These are phyloP conservation scores for Trinorchestia longiramus DNA, from an alignment of 1,140 invertebrate genomes.

Conservation along the genomic window DNA sequence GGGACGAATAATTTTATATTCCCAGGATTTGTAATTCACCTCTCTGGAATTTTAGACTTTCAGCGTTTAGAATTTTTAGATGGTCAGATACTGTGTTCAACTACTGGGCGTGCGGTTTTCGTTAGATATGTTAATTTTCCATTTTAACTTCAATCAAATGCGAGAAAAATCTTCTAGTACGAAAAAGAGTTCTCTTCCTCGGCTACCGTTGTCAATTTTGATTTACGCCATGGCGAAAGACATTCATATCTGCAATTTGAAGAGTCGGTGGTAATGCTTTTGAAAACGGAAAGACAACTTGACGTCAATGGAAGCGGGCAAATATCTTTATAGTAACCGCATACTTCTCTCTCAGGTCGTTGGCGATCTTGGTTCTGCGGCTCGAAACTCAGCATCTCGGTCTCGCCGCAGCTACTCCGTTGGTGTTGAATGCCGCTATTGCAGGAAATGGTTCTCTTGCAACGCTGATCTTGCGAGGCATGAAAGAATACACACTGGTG, in stretches of 20 bases:
- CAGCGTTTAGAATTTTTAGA: too few species aligned
- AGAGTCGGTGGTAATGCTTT: neutral
- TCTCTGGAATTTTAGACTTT: too few species aligned
- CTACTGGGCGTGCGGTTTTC: too few species aligned
- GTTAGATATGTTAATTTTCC: too few species aligned
- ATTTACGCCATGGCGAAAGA: too few species aligned
- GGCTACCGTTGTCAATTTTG: too few species aligned
- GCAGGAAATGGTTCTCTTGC: slow-evolving; percentile 41
- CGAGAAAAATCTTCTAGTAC: too few species aligned
- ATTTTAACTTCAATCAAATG: too few species aligned
- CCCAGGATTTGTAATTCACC: too few species aligned
- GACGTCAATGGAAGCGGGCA: neutral
- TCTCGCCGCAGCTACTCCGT: neutral
- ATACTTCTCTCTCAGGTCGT: slow-evolving; percentile 26
- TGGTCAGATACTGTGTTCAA: too few species aligned
- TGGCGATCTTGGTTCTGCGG: neutral
- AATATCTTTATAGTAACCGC: neutral
- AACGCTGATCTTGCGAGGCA: slow-evolving; percentile 61
- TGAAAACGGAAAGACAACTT: neutral
- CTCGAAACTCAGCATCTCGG: neutral
- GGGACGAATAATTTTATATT: neutral
- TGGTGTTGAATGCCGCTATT: slow-evolving; percentile 15
- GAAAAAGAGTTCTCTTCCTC: too few species aligned
- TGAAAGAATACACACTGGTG: slow-evolving; percentile 65
- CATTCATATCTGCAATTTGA: neutral